Conservation (phyloP, 2,888 invertebrate genomes). For the Kryphioiulus occultus region DNA sequence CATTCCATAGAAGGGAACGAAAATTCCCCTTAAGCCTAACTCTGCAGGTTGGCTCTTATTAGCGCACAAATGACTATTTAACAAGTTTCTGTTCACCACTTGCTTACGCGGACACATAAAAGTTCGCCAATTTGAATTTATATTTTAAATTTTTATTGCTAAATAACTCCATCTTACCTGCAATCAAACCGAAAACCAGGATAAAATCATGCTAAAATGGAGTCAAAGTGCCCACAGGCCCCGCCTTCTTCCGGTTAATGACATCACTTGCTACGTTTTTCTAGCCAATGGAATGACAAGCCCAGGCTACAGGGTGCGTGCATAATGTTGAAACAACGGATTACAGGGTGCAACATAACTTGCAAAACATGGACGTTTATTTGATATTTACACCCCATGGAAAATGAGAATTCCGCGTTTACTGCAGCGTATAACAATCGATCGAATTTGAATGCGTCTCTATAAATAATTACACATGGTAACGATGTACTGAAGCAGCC, state of each 20-base stretch:
- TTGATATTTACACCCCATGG: background rate
- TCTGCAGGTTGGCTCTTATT: background rate
- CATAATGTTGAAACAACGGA: background rate
- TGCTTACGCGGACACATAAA: too few relatives aligned
- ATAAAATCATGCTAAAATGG: background rate
- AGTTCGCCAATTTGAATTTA: too few relatives aligned
- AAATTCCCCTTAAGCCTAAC: background rate
- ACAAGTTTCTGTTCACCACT: too few relatives aligned
- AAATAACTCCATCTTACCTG: background rate
- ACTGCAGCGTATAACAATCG: too few relatives aligned
- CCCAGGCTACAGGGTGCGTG: background rate
- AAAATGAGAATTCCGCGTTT: background rate
- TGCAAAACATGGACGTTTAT: background rate
- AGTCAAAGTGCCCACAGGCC: background rate
- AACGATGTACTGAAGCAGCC: too few relatives aligned
- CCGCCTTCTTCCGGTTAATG: background rate
- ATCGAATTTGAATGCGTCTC: too few relatives aligned
- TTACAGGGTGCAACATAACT: too few relatives aligned
- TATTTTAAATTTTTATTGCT: too few relatives aligned
- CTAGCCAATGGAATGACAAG: background rate
- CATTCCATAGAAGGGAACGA: background rate
- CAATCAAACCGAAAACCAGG: background rate
- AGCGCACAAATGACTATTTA: too few relatives aligned
- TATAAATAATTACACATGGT: too few relatives aligned
- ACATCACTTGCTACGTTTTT: background rate